Evolutionary conservation across 1,140 invertebrate species (phyloP).

Genomic region (Heliothis subflexa): DNA sequence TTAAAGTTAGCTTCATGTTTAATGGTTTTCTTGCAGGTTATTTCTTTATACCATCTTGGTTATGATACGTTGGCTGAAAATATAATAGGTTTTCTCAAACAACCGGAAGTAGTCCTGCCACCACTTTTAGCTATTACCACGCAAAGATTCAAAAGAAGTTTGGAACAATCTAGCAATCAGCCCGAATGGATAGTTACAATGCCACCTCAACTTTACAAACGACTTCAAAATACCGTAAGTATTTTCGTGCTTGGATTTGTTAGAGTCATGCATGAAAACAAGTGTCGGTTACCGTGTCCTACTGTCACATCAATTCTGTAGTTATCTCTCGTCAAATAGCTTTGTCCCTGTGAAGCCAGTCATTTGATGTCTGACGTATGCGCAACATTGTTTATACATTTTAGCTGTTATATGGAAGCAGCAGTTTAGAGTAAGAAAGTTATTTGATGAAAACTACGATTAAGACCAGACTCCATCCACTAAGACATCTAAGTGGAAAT

Average conservation of each 20-base stretch:
- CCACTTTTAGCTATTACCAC: constrained; percentile 73
- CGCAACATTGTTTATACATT: too few relatives aligned
- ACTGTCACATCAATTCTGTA: too few relatives aligned
- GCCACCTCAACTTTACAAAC: constrained; percentile 76
- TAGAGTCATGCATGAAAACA: too few relatives aligned
- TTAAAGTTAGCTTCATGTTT: background rate
- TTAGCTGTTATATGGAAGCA: too few relatives aligned
- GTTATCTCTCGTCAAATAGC: too few relatives aligned
- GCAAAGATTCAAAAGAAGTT: constrained; percentile 74
- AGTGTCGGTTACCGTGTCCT: too few relatives aligned
- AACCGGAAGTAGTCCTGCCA: constrained; percentile 62
- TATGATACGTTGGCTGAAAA: constrained; percentile 72
- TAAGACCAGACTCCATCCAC: too few relatives aligned
- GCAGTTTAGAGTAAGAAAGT: too few relatives aligned
- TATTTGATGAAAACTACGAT: too few relatives aligned
- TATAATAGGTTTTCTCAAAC: constrained; percentile 57
- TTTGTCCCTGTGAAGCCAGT: too few relatives aligned
- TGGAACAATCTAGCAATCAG: constrained; percentile 72
- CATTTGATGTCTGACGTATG: too few relatives aligned
- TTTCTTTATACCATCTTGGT: constrained; percentile 74
- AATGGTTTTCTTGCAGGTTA: constrained; percentile 61
- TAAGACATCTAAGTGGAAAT: too few relatives aligned
- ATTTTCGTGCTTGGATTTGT: background rate
- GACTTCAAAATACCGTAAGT: constrained; percentile 72
- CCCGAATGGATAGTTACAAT: constrained; percentile 77